Base-by-base conservation (phyloP, 2,888 invertebrate species). In the Ceraclea dissimilis region DNA sequence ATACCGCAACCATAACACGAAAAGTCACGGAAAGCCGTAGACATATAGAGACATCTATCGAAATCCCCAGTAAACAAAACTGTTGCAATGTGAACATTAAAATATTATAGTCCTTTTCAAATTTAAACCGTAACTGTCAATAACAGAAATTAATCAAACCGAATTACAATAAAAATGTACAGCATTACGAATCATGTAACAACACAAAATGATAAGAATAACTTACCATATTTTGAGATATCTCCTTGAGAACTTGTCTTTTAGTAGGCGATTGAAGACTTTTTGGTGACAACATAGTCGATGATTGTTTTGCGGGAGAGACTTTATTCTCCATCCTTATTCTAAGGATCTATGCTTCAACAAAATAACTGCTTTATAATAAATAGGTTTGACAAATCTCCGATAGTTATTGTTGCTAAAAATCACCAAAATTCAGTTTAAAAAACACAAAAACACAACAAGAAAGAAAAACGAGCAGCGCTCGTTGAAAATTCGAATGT, bases 151-250 rank as follows among this genome's bases (percentile, higher is more conserved):
- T 39, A 39, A 5, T 26, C n/a, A n/a, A n/a, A n/a, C n/a, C n/a
- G n/a, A n/a, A n/a, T n/a, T n/a, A n/a, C n/a, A 31, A 31, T 11
- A 31, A 31, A 31, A 31, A 31, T 31, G 31, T 8, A 31, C 31
- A 31, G 31, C 31, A 8, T 31, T 31, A 31, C 6, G 11, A 31
- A 31, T 11, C 11, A 8, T 6, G 11, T 31, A 31, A 31, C 11
- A 31, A 31, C 31, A 11, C 31, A 31, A n/a, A n/a, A n/a, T 31
- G 31, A 8, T 31, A 5, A 47, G 13, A 10, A 31, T 46, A 1
- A 54, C 55, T 59, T 31, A 61, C 61, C 59, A 57, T 44, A 50
- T 61, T 61, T n/a, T 47, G 34, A 13, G 57, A 17, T 21, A 61
- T 49, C 48, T 61, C 61, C 31, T 52, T 43, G 10, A 61, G 48